Conservation (phyloP, 2,113 vertebrate species). For the Poecile atricapillus region DNA sequence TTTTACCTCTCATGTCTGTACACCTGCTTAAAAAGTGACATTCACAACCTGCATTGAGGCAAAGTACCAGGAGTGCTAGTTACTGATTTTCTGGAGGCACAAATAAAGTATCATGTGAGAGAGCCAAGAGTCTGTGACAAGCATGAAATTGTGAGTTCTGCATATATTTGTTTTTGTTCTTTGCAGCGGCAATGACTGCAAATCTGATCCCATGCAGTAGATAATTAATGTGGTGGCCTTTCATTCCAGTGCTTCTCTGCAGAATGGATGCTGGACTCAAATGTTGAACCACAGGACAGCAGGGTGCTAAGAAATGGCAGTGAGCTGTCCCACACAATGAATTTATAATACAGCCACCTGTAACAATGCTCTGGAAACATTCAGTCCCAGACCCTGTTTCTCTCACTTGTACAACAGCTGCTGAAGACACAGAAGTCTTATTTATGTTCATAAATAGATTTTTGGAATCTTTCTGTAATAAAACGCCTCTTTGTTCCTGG, state of each 20-base stretch:
- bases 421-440: neutral
- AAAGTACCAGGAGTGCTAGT: accelerated
- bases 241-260: neutral
- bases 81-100: neutral
- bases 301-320: neutral
- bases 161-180: neutral
- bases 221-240: neutral
- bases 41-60: neutral
- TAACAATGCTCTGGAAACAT: neutral
- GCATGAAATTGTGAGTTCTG: neutral
- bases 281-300: too few species aligned
- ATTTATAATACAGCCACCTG: neutral
- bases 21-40: neutral
- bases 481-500: neutral
- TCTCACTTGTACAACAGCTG: neutral
- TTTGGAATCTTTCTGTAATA: neutral
- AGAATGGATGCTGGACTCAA: neutral
- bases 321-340: accelerated
- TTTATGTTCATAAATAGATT: neutral
- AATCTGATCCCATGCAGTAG: neutral
- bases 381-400: neutral
- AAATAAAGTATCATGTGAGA: neutral
- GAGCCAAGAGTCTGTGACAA: neutral
- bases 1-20: neutral
- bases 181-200: neutral